These are phyloP conservation scores for Eospalax fontanierii DNA, from an alignment of 2,797 vertebrate species.

Conservation along the genomic window DNA sequence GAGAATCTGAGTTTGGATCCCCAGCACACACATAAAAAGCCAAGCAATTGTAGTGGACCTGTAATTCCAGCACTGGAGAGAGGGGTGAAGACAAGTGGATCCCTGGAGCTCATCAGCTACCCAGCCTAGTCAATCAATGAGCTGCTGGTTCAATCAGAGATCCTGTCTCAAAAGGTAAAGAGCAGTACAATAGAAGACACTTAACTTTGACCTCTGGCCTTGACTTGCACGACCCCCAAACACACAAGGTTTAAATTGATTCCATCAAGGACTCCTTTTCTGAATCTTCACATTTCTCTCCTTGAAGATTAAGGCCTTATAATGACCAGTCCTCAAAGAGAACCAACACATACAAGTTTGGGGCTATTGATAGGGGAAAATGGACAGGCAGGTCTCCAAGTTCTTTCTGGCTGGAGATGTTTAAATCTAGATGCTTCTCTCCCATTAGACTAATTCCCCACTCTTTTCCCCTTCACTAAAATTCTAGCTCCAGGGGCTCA, in stretches of 20 bases:
- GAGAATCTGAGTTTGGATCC: not conserved
- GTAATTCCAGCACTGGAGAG: no score
- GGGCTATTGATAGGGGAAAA: not conserved
- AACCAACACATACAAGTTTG: not conserved
- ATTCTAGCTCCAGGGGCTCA: not conserved
- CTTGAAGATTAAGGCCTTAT: not conserved
- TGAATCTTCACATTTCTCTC: conserved; percentile 25
- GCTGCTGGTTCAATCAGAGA: not conserved
- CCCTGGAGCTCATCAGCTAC: no score
- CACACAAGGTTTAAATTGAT: not conserved
- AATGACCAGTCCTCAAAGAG: not conserved
- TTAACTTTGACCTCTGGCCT: not conserved
- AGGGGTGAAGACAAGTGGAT: no score
- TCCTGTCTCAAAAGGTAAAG: not conserved
- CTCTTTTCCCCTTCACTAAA: not conserved
- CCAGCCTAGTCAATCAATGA: not conserved
- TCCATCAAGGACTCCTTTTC: conserved; percentile 33
- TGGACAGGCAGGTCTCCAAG: not conserved
- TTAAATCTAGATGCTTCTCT: conserved; percentile 5
- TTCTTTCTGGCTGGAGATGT: conserved; percentile 14
- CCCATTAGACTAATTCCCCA: not conserved
- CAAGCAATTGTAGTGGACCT: not conserved
- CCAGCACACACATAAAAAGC: not conserved
- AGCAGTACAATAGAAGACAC: not conserved
- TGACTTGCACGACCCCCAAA: not conserved